Evolutionary conservation across 2,888 invertebrate species (phyloP).

Genomic region (Dromius quadrimaculatus): DNA sequence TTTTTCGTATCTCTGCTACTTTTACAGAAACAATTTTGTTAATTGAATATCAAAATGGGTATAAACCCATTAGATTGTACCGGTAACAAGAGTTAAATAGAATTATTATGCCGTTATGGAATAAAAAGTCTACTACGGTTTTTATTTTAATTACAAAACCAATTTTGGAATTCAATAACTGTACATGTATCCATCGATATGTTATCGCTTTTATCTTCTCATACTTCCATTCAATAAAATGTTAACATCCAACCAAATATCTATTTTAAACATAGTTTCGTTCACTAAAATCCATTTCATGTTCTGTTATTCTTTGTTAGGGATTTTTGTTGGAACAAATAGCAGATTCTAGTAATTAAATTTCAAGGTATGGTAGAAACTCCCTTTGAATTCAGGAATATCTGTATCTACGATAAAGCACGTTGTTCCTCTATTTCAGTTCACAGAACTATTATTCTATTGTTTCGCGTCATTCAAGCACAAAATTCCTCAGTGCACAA

Average conservation of each 20-base stretch:
- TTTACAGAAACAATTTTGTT: no score
- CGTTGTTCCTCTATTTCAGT: conserved; percentile 8
- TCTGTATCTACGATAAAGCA: conserved; percentile 33
- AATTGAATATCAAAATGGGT: conserved; percentile 28
- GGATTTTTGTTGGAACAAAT: background rate
- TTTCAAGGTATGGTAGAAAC: conserved; percentile 10
- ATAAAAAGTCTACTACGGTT: no score
- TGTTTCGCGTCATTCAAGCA: conserved; percentile 16
- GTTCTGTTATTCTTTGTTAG: no score
- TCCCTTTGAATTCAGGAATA: conserved; percentile 19
- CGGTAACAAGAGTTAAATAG: conserved; percentile 27
- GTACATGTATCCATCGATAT: conserved; percentile 6
- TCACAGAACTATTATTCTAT: conserved; percentile 7
- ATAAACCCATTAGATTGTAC: conserved; percentile 27
- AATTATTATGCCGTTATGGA: no score
- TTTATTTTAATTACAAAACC: conserved; percentile 29
- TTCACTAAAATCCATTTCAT: no score
- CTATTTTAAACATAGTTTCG: no score
- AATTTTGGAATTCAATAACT: conserved; percentile 14
- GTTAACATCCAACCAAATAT: no score
- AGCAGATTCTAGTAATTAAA: conserved; percentile 17
- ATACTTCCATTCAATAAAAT: no score
- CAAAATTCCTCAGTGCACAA: conserved; percentile 25
- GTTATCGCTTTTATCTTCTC: background rate
- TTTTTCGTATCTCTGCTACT: no score